Evolutionary conservation across 64 coral and sea anemone species (phyloP), one percentile per base, ranked within the genome.

Genomic region (Cladopsammia gracilis): DNA sequence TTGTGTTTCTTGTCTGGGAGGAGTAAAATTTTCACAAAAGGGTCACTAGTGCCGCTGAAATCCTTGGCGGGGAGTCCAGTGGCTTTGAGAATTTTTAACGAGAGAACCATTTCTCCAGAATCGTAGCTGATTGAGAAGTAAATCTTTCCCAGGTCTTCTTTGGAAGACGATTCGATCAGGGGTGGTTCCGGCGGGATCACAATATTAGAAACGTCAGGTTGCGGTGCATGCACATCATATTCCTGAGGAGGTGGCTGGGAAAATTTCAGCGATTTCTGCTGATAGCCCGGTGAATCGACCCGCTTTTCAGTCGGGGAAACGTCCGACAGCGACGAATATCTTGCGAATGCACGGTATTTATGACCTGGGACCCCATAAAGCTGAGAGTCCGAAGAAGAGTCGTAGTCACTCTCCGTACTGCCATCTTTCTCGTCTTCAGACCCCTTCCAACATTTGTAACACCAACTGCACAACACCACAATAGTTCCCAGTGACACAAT

Each of bases 1-100:
- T 99, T 99, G 76, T 96, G 71, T 81, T 98, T 98, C 60, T 96
- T 96, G 34, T 99, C 98, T 11, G 98, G 98, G 2, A 99, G 92
- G 0, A 99, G 94, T 19, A 94, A 76, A 59, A 99, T 94, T 71
- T 99, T 99, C 4, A 96, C 94, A 73, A 99, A 99, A 0, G 98
- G 98, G 34, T 99, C 98, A 56, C 98, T 99, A 14, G 98, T 99
- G 3, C 98, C 98, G 64, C 91, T 94, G 22, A 99, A 99, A 73
- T 99, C 98, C 59, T 99, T 99, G 3, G 98, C 98, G 9, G 98
- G 98, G 12, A 99, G 78, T 18, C 95, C 77, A 66, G 88, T 70
- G 1, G 91, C 98, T 94, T 99, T 99, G 15, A 96, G 89, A 94
- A 99, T 96, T 68, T 95, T 99, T 65, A 99, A 52, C 13, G 82